These are phyloP conservation scores for Mechanitis mazaeus DNA, from an alignment of 2,888 invertebrate species.

Conservation along the genomic window DNA sequence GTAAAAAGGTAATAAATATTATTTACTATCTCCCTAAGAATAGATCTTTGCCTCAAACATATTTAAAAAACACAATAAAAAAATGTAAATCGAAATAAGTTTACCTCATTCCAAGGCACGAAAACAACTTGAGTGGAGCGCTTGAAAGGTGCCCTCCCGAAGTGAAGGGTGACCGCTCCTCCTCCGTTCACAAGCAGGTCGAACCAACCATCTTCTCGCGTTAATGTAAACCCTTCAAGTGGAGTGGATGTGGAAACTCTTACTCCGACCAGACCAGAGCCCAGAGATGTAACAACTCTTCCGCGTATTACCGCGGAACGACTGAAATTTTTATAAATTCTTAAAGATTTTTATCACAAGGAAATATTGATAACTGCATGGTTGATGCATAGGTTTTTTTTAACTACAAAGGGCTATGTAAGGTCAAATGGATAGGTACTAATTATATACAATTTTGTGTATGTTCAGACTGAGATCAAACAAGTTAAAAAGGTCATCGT, in stretches of 20 bases:
- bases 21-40: no score
- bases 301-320: constrained; percentile 98
- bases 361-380: background rate
- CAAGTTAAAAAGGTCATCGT: no score
- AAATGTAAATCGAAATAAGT: constrained; percentile 16
- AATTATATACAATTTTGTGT: background rate
- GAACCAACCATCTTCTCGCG: constrained; percentile 96
- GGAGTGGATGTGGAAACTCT: constrained; percentile 95
- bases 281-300: constrained; percentile 92
- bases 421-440: background rate
- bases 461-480: background rate
- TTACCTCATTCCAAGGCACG: constrained; percentile 96
- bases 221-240: constrained; percentile 96
- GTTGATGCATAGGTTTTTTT: background rate
- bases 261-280: constrained; percentile 96
- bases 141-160: constrained; percentile 93
- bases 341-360: background rate
- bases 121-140: constrained; percentile 91
- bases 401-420: background rate
- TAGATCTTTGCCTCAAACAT: no score
- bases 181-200: constrained; percentile 99
- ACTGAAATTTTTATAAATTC: constrained; percentile 72
- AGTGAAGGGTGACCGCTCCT: constrained; percentile 95
- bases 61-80: background rate
- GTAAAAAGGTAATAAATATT: no score